phyloP scores from a whole-genome alignment of 1,140 invertebrate species.

The Dermatophagoides farinae region DNA sequence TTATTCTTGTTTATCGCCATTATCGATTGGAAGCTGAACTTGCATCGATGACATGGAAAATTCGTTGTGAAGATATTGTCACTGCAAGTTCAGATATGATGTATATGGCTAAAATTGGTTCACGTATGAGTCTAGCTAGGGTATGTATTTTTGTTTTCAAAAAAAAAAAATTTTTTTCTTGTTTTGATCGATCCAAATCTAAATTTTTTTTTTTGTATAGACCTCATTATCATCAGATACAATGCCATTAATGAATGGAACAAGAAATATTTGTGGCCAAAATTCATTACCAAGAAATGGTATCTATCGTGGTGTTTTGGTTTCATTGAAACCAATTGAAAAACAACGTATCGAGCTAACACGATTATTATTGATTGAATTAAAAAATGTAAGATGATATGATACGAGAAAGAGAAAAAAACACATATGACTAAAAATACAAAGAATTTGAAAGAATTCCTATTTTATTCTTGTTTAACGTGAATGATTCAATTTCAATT shows the following conservation, averaged over 20 bases:
- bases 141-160: not conserved
- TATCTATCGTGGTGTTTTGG: conserved; percentile 37
- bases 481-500: not conserved
- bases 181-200: not conserved
- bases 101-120: conserved; percentile 20
- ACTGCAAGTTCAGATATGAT: conserved; percentile 18
- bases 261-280: not conserved
- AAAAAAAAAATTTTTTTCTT: no score
- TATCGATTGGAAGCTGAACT: conserved; percentile 79
- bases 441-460: not conserved
- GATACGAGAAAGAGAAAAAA: not conserved
- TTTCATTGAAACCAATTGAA: conserved; percentile 63
- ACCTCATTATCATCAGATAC: conserved; percentile 18
- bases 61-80: conserved; percentile 57
- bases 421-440: no score
- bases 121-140: conserved; percentile 18
- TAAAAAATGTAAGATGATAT: conserved; percentile 46
- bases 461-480: not conserved
- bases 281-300: conserved; percentile 18
- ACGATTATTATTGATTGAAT: conserved; percentile 56
- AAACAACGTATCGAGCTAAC: conserved; percentile 58
- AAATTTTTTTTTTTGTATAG: conserved; percentile 1
- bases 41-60: conserved; percentile 84
- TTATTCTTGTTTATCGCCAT: conserved; percentile 36
- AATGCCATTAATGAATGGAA: conserved; percentile 12